Conservation (phyloP, 2,797 vertebrate species). For the Potorous gilbertii region DNA sequence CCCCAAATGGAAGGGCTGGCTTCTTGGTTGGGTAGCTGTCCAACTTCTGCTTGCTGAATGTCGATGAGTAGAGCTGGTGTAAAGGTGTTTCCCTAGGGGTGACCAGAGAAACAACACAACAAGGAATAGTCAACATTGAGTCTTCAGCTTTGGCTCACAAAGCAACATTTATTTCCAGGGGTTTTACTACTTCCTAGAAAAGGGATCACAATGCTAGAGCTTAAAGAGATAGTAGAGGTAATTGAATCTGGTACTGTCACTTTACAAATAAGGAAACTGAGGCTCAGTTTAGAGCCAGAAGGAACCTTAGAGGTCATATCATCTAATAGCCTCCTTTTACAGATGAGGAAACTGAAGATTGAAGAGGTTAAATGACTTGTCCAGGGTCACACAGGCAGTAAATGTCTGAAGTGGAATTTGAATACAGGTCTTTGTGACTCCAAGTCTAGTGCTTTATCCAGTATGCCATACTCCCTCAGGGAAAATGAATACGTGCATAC, state of each 20-base stretch:
- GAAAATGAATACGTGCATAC: background rate
- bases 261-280: background rate
- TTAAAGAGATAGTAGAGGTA: background rate
- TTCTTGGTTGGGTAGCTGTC: slow-evolving; percentile 87
- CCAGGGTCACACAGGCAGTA: background rate
- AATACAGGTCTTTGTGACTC: background rate
- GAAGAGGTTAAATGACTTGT: background rate
- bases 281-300: background rate
- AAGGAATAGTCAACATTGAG: background rate
- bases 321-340: background rate
- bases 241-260: background rate
- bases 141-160: slow-evolving; percentile 22
- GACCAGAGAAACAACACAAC: slow-evolving; percentile 38
- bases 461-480: background rate
- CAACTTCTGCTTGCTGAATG: slow-evolving; percentile 85
- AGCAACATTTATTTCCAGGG: background rate
- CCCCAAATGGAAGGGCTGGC: slow-evolving; percentile 85
- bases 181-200: background rate
- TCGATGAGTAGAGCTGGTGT: slow-evolving; percentile 91
- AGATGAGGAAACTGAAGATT: background rate
- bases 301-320: background rate
- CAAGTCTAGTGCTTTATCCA: background rate
- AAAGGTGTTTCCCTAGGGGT: slow-evolving; percentile 93
- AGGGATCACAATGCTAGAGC: background rate
- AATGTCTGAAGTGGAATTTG: background rate